Percentiles rank a stretch among this genome's conserved stretches.
These are phyloP conservation scores for Hycleus phaleratus DNA, from an alignment of 1,140 invertebrate species.

Conservation along the genomic window DNA sequence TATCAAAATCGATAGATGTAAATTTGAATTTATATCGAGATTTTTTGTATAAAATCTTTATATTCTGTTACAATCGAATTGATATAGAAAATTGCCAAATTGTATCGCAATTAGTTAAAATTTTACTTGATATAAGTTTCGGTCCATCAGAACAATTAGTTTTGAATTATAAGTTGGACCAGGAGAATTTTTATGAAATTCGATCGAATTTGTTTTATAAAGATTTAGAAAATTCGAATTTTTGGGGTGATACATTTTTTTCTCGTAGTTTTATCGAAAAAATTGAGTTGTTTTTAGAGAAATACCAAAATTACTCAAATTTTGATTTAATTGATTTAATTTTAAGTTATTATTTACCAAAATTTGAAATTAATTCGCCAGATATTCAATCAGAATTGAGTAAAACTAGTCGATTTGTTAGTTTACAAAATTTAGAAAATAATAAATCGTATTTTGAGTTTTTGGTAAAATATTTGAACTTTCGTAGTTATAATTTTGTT, in stretches of 20 bases:
- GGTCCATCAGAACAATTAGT: conserved; percentile 9
- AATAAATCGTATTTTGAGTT: not conserved
- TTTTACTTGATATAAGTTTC: conserved; percentile 10
- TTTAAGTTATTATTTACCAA: too few species aligned
- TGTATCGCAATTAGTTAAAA: conserved; percentile 6
- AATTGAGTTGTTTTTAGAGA: not conserved
- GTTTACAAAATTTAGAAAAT: conserved; percentile 3
- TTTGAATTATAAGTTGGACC: conserved; percentile 16
- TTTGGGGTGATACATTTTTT: conserved; percentile 6
- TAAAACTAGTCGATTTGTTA: not conserved
- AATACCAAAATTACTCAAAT: not conserved
- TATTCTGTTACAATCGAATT: conserved; percentile 8
- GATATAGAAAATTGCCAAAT: conserved; percentile 3
- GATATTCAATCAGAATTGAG: too few species aligned
- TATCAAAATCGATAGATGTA: not conserved
- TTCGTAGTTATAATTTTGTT: too few species aligned
- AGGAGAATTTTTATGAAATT: conserved; percentile 5
- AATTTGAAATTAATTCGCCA: too few species aligned
- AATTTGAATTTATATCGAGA: conserved; percentile 4
- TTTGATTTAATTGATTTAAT: not conserved
- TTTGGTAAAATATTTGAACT: too few species aligned
- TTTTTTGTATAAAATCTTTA: conserved; percentile 3
- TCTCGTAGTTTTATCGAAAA: not conserved
- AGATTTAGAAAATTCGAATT: not conserved
- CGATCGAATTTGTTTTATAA: conserved; percentile 9